Evolutionary conservation across 2,888 invertebrate species (phyloP), one percentile per base, ranked within the genome.

Genomic region (Kuschelorhynchus macadamiae): DNA sequence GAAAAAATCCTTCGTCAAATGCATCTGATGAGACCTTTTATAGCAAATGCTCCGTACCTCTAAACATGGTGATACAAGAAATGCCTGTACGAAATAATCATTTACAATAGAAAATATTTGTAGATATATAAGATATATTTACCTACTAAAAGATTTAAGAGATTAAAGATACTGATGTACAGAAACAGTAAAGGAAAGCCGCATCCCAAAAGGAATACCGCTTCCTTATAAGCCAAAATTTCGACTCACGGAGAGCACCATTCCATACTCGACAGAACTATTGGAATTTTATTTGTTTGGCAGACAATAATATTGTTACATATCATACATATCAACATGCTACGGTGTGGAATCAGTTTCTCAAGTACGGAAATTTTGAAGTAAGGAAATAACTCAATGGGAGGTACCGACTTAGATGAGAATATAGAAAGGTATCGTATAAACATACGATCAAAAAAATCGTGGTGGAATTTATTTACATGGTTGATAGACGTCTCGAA

Each of bases 101-200:
- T 18, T 67, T 74, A 17, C 72, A 70, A 30, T 75, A 70, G 46
- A 52, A 66, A 16, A 25, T 25, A 25, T 25, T 57, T 78, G 52
- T 77, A 71, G 64, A 67, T 73, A 64, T 76, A 76, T 47, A 77
- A 76, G 39, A 59, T 78, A 20, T 53, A 50, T 76, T 49, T 72
- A 75, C 53, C 33, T 76, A 30, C 55, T 76, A 39, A 49, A 53
- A 33, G 61, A 70, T 64, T 49, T 77, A 49, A 71, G 64, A 62
- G 50, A 67, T 14, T 41, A 53, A 11, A 70, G 71, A 3, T 75
- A 74, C 57, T 59, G 69, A 50, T 72, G 71, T 42, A 78, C 72
- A 12, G 76, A 74, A 17, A 75, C 74, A 47, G 50, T 76, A 21
- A 53, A 70, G 33, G 70, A 76, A 33, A 67, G 70, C 33, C 59